These are phyloP conservation scores for Puffinus mauretanicus DNA, from an alignment of 2,113 vertebrate genomes.

Conservation along the genomic window DNA sequence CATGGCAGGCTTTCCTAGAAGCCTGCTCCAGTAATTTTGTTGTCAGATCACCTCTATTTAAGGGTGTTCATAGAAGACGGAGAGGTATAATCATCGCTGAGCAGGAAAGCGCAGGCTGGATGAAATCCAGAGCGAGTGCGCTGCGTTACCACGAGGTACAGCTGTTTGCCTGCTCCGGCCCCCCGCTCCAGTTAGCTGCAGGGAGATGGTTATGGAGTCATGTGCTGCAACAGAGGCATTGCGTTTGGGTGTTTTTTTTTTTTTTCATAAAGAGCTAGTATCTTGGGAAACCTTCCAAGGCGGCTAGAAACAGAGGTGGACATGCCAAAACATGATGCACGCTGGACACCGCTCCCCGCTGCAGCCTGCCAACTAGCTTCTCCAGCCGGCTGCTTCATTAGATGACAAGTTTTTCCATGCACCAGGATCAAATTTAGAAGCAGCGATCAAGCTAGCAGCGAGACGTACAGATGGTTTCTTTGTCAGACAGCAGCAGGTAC, in stretches of 20 bases:
- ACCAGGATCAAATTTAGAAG: neutral
- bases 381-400: neutral
- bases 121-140: neutral
- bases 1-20: neutral
- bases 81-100: neutral
- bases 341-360: neutral
- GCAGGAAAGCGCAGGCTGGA: neutral
- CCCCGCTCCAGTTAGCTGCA: neutral
- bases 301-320: neutral
- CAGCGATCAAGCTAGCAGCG: neutral
- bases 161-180: neutral
- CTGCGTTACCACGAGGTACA: rapidly evolving
- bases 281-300: neutral
- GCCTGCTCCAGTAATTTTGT: neutral
- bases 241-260: too few relatives aligned
- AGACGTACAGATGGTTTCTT: slow-evolving; percentile 28
- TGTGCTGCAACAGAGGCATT: neutral
- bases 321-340: neutral
- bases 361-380: neutral
- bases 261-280: neutral
- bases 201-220: neutral
- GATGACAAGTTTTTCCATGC: neutral
- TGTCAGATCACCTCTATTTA: neutral
- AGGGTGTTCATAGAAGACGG: neutral
- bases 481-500: slow-evolving; percentile 3